Percentiles rank a stretch among this genome's conserved stretches.
Conservation (phyloP, 2,113 vertebrate genomes). For the Grantiella picta region DNA sequence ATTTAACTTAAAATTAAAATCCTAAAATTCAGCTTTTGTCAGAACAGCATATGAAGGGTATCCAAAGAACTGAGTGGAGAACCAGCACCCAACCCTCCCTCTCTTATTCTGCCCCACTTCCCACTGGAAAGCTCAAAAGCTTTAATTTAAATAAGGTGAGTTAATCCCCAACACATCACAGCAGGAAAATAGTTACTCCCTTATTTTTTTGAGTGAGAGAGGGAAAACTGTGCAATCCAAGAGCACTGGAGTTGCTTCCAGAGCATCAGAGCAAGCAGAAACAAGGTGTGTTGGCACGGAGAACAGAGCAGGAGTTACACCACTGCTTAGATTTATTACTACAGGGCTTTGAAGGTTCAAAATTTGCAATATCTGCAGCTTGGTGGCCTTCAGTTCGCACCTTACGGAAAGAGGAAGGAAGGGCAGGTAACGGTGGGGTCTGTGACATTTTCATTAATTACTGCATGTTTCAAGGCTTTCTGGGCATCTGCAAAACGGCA, state of each 20-base stretch:
- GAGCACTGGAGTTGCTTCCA: fast-evolving
- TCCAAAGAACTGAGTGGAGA: neutral
- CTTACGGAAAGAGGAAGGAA: fast-evolving
- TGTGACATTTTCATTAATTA: neutral
- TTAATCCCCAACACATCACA: neutral
- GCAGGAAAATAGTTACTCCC: neutral
- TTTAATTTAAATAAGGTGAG: neutral
- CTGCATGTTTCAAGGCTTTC: neutral
- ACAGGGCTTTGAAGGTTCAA: fast-evolving
- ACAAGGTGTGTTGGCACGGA: fast-evolving
- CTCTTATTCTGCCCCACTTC: neutral
- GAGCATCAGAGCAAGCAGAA: neutral
- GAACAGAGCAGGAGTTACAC: neutral
- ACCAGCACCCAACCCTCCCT: fast-evolving
- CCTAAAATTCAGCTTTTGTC: neutral
- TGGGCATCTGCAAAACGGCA: neutral
- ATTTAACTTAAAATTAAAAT: neutral
- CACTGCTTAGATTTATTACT: fast-evolving
- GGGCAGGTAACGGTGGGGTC: neutral
- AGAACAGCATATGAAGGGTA: fast-evolving
- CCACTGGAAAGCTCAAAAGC: fast-evolving
- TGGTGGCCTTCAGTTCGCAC: neutral
- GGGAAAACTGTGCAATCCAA: neutral
- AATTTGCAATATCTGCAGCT: no score
- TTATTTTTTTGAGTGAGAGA: neutral